phyloP scores from a whole-genome alignment of 2,113 vertebrate species.

The Bagarius yarrelli region DNA sequence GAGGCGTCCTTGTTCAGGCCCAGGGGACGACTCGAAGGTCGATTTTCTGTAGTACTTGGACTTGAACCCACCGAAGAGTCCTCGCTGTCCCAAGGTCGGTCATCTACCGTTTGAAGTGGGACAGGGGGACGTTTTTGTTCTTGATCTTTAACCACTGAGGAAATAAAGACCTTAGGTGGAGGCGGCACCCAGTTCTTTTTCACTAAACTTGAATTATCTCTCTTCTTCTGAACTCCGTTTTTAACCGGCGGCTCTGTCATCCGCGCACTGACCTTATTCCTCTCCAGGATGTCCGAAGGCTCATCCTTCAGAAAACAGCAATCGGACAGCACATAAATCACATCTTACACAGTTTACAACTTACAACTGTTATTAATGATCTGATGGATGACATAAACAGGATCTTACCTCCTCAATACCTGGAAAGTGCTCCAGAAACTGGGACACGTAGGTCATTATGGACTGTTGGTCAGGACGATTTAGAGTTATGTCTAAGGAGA shows the following conservation, averaged over 20 bases:
- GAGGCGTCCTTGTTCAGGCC: conserved; percentile 43
- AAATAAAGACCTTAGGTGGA: conserved; percentile 80
- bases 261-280: conserved; percentile 60
- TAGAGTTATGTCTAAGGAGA: conserved; percentile 81
- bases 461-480: conserved; percentile 89
- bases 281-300: conserved; percentile 58
- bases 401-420: conserved; percentile 81
- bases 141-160: conserved; percentile 64
- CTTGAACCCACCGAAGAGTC: conserved; percentile 57
- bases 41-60: conserved; percentile 37
- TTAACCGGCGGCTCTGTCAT: conserved; percentile 52
- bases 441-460: conserved; percentile 91
- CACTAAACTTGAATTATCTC: conserved; percentile 69
- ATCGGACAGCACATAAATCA: conserved; percentile 24
- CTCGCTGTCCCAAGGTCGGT: conserved; percentile 63
- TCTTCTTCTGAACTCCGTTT: conserved; percentile 63
- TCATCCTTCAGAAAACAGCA: conserved; percentile 58
- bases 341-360: background rate
- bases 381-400: background rate
- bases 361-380: background rate
- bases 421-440: conserved; percentile 93
- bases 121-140: conserved; percentile 43
- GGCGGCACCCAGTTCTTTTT: conserved; percentile 73
- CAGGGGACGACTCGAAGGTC: conserved; percentile 25
- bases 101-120: conserved; percentile 24